These are phyloP conservation scores for Nomada hirtipes DNA, from an alignment of 2,888 invertebrate genomes.

Conservation along the genomic window DNA sequence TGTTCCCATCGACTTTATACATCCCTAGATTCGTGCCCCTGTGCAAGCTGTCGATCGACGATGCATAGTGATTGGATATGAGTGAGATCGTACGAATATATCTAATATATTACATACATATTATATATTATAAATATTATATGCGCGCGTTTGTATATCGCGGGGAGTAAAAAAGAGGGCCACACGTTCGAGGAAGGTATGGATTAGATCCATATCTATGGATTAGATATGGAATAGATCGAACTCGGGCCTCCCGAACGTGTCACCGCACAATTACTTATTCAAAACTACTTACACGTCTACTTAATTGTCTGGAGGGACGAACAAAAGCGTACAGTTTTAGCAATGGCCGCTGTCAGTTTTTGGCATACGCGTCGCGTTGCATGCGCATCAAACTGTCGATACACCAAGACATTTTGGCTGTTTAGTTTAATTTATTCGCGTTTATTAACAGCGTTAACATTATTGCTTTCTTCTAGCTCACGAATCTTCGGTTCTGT, in stretches of 20 bases:
- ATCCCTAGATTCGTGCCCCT: conserved; percentile 14
- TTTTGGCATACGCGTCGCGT: not conserved
- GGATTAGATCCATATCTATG: no score
- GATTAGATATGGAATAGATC: no score
- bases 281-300: conserved; percentile 53
- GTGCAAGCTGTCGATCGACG: conserved; percentile 56
- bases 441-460: no score
- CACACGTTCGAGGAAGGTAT: conserved; percentile 47
- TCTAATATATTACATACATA: conserved; percentile 76
- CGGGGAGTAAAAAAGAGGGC: conserved; percentile 35
- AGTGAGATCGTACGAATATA: conserved; percentile 80
- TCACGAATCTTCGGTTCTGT: no score
- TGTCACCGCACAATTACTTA: conserved; percentile 61
- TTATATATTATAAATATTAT: conserved; percentile 67
- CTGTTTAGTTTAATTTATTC: no score
- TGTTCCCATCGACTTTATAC: not conserved
- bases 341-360: conserved; percentile 13
- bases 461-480: no score
- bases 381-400: not conserved
- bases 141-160: conserved; percentile 74
- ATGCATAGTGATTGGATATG: conserved; percentile 80
- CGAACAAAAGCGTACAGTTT: conserved; percentile 46
- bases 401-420: conserved; percentile 18
- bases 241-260: conserved; percentile 50
- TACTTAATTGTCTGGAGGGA: conserved; percentile 66